Percentiles rank a stretch among this genome's conserved stretches.
phyloP scores from a whole-genome alignment of 1,140 invertebrate genomes.

The Andricus grossulariae region DNA sequence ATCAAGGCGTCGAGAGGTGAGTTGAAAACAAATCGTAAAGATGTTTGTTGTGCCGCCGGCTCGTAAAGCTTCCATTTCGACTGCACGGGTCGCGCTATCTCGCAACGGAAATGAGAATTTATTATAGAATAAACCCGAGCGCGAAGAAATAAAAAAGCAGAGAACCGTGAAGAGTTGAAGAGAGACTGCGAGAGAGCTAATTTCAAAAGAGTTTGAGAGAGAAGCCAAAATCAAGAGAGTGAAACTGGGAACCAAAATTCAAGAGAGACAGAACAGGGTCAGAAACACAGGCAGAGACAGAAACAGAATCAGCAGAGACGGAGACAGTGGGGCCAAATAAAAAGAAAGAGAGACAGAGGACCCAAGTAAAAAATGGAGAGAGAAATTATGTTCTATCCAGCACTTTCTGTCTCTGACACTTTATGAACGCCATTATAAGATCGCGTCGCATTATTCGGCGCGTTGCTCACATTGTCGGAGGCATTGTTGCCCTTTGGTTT shows the following conservation, averaged over 20 bases:
- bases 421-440: constrained; percentile 58
- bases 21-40: constrained; percentile 69
- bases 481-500: constrained; percentile 63
- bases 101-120: constrained; percentile 61
- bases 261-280: constrained; percentile 30
- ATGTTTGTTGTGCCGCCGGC: constrained; percentile 60
- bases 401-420: constrained; percentile 51
- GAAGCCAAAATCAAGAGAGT: constrained; percentile 1
- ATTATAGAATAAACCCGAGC: constrained; percentile 56
- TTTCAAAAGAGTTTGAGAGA: background rate
- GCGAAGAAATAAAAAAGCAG: constrained; percentile 41
- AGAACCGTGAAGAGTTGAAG: background rate
- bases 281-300: background rate
- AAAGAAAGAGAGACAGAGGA: constrained; percentile 30
- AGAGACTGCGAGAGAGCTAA: constrained; percentile 36
- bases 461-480: constrained; percentile 59
- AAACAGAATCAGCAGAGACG: background rate
- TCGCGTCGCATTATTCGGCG: constrained; percentile 59
- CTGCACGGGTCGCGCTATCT: constrained; percentile 34
- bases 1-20: constrained; percentile 49
- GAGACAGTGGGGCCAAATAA: constrained; percentile 32
- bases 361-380: constrained; percentile 35
- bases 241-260: constrained; percentile 26
- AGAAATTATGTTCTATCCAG: constrained; percentile 5
- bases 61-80: constrained; percentile 59